Base-by-base conservation (phyloP, 2,888 invertebrate genomes). In the Acanthosepion lycidas region DNA sequence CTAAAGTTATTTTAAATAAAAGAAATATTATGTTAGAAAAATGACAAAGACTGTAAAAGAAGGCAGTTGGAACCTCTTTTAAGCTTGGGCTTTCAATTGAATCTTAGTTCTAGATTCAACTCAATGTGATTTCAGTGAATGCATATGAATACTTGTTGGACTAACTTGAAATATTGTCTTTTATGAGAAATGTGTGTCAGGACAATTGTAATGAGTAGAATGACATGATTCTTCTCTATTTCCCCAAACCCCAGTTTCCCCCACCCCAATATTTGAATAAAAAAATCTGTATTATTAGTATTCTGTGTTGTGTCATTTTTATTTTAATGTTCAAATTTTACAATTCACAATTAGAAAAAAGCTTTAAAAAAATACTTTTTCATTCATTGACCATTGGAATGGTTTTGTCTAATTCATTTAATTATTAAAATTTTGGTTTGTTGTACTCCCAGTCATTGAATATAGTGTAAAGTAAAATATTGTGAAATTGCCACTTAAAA, bases 41-140 rank as follows among this genome's bases (percentile, higher is more conserved):
- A 78, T 78, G 78, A 78, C n/a, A 78, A 78, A n/a, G 78, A 78
- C 23, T 78, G 78, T 78, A 78, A n/a, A 78, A 78, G 78, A 78
- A 78, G n/a, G 78, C n/a, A 78, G n/a, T 78, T 78, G n/a, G n/a
- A 78, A 78, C 78, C 78, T 78, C n/a, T 78, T 78, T 78, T 33
- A 78, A 78, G 78, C n/a, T 78, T 78, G 78, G 78, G 78, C 78
- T 78, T 78, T 78, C 78, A 78, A 78, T 23, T 78, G 78, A 78
- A 78, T 78, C 78, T n/a, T 78, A 78, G 78, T 59, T 59, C 20
- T 59, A 78, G 78, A 78, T 78, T 78, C 78, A 78, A 78, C 78
- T n/a, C n/a, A 78, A n/a, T 78, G 78, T 78, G 78, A 78, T 78
- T 78, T 78, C 12, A 78, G 78, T 78, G 78, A 78, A 78, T 78